phyloP scores from a whole-genome alignment of 2,113 vertebrate species.

The Thunnus maccoyii region DNA sequence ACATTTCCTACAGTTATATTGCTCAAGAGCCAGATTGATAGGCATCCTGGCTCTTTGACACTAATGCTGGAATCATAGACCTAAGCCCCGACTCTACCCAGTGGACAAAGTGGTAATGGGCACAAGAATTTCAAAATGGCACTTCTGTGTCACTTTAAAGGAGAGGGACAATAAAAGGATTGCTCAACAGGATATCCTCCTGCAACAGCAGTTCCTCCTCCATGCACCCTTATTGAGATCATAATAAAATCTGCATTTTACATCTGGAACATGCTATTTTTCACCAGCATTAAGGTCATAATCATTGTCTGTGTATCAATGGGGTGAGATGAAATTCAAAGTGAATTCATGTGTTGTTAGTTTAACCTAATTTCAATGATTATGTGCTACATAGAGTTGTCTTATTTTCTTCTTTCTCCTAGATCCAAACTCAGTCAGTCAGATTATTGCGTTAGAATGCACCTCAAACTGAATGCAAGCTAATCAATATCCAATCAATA shows the following conservation, averaged over 20 bases:
- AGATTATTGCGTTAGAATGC: conserved; percentile 19
- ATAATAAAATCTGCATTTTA: conserved; percentile 1
- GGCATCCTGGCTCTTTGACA: conserved; percentile 13
- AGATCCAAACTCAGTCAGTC: neutral
- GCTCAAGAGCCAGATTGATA: conserved; percentile 63
- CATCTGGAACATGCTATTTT: neutral
- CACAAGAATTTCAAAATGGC: conserved; percentile 8
- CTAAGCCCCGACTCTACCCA: neutral
- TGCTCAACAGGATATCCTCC: conserved; percentile 56
- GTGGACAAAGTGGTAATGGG: conserved; percentile 9
- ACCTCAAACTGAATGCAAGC: neutral
- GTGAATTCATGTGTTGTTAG: conserved; percentile 10
- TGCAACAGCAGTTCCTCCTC: conserved; percentile 11
- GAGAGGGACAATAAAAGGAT: conserved; percentile 10
- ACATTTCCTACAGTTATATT: conserved; percentile 62
- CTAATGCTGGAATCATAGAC: conserved; percentile 1
- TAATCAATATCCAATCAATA: neutral
- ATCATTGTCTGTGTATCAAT: neutral
- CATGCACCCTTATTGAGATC: conserved; percentile 15
- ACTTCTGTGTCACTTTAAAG: conserved; percentile 40
- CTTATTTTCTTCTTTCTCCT: neutral
- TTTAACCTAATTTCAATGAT: conserved; percentile 4
- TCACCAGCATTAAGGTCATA: neutral
- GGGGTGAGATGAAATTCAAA: neutral
- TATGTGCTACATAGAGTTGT: conserved; percentile 1